Conservation (phyloP, 2,113 vertebrate genomes). For the Nyctibius bracteatus region DNA sequence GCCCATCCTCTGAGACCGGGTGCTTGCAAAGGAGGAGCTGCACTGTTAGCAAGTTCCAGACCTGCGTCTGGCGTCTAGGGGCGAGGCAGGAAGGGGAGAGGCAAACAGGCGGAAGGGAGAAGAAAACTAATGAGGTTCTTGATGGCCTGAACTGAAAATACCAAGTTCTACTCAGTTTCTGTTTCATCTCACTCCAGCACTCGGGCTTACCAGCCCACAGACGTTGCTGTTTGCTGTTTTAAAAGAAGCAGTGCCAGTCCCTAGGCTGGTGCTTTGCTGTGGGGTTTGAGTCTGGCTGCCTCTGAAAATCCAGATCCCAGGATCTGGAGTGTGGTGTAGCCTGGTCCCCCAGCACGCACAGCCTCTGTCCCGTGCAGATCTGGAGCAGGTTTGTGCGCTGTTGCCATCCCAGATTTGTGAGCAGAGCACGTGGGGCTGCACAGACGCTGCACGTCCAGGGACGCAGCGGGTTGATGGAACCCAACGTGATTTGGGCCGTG, state of each 20-base stretch:
- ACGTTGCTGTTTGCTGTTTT: background rate
- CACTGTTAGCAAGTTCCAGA: background rate
- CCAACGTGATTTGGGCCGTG: accelerated
- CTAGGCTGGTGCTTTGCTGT: background rate
- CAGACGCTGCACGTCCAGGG: accelerated
- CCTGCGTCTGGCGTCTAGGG: background rate
- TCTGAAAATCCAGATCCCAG: background rate
- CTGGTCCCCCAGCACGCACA: background rate
- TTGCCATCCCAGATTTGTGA: background rate
- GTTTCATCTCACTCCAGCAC: background rate
- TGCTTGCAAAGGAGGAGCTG: background rate
- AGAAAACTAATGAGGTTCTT: background rate
- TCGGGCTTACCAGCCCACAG: background rate
- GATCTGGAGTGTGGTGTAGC: background rate
- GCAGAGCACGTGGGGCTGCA: background rate
- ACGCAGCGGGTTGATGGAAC: background rate
- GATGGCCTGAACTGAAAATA: background rate
- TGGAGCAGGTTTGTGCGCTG: background rate
- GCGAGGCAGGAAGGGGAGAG: background rate
- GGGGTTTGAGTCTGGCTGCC: background rate
- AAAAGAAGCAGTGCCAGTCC: background rate
- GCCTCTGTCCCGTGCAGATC: background rate
- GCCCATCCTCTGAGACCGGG: background rate
- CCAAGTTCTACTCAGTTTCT: background rate
- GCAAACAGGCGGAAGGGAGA: background rate